A percentile compares a stretch with the other conserved stretches of the same genome.
Conservation (phyloP, 2,797 vertebrate genomes). For the Danionella dracula region DNA sequence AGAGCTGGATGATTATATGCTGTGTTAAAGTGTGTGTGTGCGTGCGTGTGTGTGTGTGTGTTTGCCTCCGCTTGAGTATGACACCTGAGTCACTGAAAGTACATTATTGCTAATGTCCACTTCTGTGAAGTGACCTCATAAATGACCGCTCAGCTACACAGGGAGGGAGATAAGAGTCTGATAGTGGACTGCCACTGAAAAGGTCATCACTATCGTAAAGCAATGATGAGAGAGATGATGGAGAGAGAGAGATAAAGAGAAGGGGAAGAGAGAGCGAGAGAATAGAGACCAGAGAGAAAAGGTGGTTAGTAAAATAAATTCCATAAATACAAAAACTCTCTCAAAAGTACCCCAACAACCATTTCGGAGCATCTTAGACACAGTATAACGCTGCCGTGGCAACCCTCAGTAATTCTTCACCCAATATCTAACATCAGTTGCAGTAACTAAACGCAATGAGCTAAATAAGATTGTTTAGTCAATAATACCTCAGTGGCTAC, state of each 20-base stretch:
- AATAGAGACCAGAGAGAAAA: background rate
- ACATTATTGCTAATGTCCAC: conserved; percentile 51
- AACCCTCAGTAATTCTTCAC: too few relatives aligned
- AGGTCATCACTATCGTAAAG: conserved; percentile 44
- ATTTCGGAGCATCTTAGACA: background rate
- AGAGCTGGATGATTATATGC: conserved; percentile 32
- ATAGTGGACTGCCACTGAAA: conserved; percentile 42
- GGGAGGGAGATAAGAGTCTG: conserved; percentile 41
- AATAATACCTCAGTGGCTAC: too few relatives aligned
- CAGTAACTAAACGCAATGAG: too few relatives aligned
- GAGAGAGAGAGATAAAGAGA: conserved; percentile 17
- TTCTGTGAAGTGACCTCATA: conserved; percentile 50
- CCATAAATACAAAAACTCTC: too few relatives aligned
- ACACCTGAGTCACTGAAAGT: conserved; percentile 48
- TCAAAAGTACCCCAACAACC: too few relatives aligned
- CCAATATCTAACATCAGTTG: too few relatives aligned
- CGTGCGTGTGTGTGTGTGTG: background rate
- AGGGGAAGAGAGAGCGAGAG: conserved; percentile 3
- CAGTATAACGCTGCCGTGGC: too few relatives aligned
- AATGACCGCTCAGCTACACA: conserved; percentile 34
- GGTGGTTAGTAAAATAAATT: too few relatives aligned
- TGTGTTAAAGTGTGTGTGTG: background rate
- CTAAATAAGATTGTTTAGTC: too few relatives aligned
- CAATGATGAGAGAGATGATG: conserved; percentile 37
- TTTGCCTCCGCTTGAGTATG: background rate